Evolutionary conservation across 2,113 vertebrate genomes (phyloP).

Genomic region (Plectropomus leopardus): DNA sequence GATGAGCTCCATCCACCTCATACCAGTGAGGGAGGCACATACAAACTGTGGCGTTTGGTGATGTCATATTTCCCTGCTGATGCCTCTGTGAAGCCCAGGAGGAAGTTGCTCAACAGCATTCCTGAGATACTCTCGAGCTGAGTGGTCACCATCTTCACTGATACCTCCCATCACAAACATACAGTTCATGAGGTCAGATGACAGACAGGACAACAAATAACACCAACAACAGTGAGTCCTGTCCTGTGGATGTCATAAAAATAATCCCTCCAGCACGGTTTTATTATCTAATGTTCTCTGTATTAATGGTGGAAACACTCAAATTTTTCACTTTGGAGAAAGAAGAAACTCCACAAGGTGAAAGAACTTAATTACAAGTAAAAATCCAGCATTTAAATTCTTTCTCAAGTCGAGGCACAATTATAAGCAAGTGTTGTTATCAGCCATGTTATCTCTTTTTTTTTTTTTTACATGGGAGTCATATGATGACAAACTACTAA

Average conservation of each 20-base stretch:
- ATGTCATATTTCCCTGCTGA: slow-evolving; percentile 40
- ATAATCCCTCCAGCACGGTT: background rate
- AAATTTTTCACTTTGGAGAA: too few relatives aligned
- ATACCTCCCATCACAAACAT: slow-evolving; percentile 57
- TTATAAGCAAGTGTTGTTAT: background rate
- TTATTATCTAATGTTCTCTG: background rate
- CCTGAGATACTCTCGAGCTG: slow-evolving; percentile 58
- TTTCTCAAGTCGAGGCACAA: background rate
- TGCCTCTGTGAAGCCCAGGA: slow-evolving; percentile 12
- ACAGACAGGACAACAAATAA: background rate
- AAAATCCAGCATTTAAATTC: background rate
- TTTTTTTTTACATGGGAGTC: background rate
- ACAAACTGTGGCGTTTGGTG: background rate
- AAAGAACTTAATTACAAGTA: background rate
- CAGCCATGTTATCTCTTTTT: background rate
- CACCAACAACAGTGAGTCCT: background rate
- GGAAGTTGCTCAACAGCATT: slow-evolving; percentile 67
- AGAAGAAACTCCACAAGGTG: background rate
- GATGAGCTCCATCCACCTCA: background rate
- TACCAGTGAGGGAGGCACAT: background rate
- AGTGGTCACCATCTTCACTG: slow-evolving; percentile 17
- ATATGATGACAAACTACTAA: background rate
- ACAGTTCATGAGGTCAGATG: background rate
- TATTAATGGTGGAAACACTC: too few relatives aligned
- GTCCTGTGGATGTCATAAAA: background rate